These are phyloP conservation scores for Natrix natrix DNA, from an alignment of 2,797 vertebrate species.

Conservation along the genomic window DNA sequence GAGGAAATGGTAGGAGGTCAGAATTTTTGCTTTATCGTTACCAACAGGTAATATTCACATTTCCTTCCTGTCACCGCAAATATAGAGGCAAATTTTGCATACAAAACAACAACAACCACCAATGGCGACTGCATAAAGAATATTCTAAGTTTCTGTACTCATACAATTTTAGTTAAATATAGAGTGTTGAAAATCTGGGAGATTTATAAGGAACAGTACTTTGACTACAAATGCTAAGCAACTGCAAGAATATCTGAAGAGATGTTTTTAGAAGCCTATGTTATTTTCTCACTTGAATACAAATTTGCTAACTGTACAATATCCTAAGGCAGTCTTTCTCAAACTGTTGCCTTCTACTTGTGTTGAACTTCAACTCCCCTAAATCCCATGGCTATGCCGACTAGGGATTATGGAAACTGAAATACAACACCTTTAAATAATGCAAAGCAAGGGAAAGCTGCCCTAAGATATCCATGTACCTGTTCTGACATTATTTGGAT, in stretches of 20 bases:
- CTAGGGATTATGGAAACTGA: background rate
- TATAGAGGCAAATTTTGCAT: conserved; percentile 3
- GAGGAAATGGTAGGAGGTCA: conserved; percentile 21
- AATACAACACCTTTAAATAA: background rate
- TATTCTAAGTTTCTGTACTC: background rate
- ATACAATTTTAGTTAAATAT: conserved; percentile 21
- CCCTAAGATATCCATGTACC: background rate
- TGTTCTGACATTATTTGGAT: background rate
- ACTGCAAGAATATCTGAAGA: conserved; percentile 30
- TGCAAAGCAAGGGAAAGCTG: background rate
- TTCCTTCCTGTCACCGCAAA: conserved; percentile 10
- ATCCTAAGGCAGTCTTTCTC: background rate
- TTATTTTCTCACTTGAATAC: conserved; percentile 35
- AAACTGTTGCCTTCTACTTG: background rate
- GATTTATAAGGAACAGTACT: background rate
- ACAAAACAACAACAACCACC: background rate
- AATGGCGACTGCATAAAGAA: background rate
- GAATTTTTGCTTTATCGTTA: conserved; percentile 3
- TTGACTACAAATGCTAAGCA: conserved; percentile 39
- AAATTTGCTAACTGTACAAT: background rate
- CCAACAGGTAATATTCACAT: background rate
- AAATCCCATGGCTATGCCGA: background rate
- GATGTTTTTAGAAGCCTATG: conserved; percentile 43
- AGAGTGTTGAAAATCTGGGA: conserved; percentile 21
- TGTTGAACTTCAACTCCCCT: background rate